Conservation (phyloP, 2,113 vertebrate species). For the Colius striatus region DNA sequence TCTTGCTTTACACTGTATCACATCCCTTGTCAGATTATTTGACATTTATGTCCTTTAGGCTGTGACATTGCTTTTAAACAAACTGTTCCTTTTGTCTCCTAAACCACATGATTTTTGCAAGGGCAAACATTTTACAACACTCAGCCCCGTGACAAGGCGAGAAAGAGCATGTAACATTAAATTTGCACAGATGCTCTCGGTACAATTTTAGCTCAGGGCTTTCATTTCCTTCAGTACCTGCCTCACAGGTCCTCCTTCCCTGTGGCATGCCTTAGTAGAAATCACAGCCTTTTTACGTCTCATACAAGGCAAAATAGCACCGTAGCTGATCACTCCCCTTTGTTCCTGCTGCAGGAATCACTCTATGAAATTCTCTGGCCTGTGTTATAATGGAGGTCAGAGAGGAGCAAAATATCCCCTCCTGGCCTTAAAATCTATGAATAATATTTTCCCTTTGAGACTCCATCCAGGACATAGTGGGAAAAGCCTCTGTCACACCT, state of each 20-base stretch:
- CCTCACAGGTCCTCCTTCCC: not conserved
- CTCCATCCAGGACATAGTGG: not conserved
- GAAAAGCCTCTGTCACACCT: not conserved
- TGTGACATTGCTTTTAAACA: not conserved
- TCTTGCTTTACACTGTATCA: not conserved
- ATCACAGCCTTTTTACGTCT: not conserved
- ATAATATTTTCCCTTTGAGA: slow-evolving; percentile 30
- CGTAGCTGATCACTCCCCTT: not conserved
- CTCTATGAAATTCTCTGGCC: not conserved
- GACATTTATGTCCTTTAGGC: not conserved
- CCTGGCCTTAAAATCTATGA: slow-evolving; percentile 48
- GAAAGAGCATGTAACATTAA: not conserved
- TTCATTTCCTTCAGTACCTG: not conserved
- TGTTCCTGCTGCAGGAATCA: not conserved
- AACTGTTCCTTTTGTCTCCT: not conserved
- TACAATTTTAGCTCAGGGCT: not conserved
- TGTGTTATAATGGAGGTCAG: slow-evolving; percentile 43
- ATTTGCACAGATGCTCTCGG: accelerated
- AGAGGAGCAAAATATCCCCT: slow-evolving; percentile 4
- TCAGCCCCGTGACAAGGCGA: not conserved
- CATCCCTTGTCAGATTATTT: not conserved
- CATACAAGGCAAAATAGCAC: accelerated
- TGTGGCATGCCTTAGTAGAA: not conserved
- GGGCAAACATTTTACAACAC: not conserved
- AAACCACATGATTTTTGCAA: not conserved